These are phyloP conservation scores for Apostichopus parvimensis DNA, from an alignment of 35 echinoderm and acorn worm species.

Conservation along the genomic window DNA sequence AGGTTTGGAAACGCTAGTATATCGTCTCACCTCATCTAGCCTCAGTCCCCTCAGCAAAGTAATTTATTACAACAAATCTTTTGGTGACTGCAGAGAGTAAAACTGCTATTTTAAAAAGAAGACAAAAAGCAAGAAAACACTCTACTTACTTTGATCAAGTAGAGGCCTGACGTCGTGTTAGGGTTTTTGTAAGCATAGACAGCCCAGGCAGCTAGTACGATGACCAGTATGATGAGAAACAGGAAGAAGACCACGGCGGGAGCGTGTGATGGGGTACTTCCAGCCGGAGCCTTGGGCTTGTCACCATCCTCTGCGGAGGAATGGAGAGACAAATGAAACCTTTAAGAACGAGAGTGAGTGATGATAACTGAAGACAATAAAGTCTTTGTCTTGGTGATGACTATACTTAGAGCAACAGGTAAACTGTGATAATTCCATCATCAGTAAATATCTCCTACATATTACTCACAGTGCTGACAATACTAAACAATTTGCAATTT, in stretches of 20 bases:
- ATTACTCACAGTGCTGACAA: too few relatives aligned
- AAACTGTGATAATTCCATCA: too few relatives aligned
- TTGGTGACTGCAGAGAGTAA: not conserved
- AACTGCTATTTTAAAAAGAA: too few relatives aligned
- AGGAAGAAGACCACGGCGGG: not conserved
- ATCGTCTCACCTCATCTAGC: too few relatives aligned
- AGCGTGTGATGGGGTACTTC: not conserved
- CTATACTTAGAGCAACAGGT: too few relatives aligned
- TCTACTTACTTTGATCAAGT: not conserved
- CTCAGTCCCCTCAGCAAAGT: not conserved
- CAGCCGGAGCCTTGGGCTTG: not conserved
- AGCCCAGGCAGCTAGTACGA: not conserved
- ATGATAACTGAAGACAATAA: too few relatives aligned
- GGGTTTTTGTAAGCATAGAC: constrained; percentile 13
- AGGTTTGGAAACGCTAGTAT: too few relatives aligned
- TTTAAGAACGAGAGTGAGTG: too few relatives aligned
- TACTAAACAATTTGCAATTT: too few relatives aligned
- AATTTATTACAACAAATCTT: not conserved
- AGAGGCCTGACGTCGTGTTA: not conserved
- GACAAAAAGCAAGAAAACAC: not conserved
- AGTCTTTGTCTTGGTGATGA: too few relatives aligned
- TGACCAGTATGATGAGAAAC: not conserved
- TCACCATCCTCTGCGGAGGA: not conserved
- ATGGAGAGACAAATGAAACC: too few relatives aligned
- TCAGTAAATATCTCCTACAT: too few relatives aligned